Evolutionary conservation across 2,888 invertebrate species (phyloP), one percentile per base, ranked within the genome.

Genomic region (Falcaria lacertinaria): DNA sequence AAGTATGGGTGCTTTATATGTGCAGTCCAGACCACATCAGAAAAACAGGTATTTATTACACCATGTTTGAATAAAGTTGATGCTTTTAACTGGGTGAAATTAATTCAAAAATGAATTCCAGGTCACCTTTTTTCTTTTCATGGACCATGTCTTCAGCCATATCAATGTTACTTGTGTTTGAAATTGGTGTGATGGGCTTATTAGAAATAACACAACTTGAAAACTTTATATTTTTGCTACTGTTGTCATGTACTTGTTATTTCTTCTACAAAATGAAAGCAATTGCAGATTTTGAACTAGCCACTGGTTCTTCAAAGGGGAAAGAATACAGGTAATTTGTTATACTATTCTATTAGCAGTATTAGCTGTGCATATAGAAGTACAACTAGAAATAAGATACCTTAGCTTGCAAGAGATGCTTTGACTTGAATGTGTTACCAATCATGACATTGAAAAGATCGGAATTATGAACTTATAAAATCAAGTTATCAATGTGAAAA

Each of bases 101-200:
- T 39, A 17, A 13, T 17, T 19, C 36, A 35, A 15, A 25, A 36
- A 17, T 38, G 15, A 41, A 34, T 43, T 79, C n/a, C 68, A 90
- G 92, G 46, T 93, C 95, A 1, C 92, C 92, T 64, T 95, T 96
- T 74, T 95, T 95, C 73, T 90, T 92, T 48, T 91, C 93, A 54
- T 96, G 96, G 95, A 91, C 93, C 0, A 67, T 94, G 34, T 92
- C 93, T 35, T 94, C 95, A 7, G 89, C 92, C 2, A 59, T 92
- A 3, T 90, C 91, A 57, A 80, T 95, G 70, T 91, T 93, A 62
- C 56, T 93, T 15, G 89, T 95, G 15, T 95, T 95, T 79, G 94
- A 96, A 71, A 73, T 91, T 43, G 84, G 87, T 49, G 93, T 95
- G n/a, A 91, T 95, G 25, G 92, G 93, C 4, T 82, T 94, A 45